Evolutionary conservation across 2,113 vertebrate species (phyloP), one percentile per base, ranked within the genome.

Genomic region (Coryphaenoides rupestris): DNA sequence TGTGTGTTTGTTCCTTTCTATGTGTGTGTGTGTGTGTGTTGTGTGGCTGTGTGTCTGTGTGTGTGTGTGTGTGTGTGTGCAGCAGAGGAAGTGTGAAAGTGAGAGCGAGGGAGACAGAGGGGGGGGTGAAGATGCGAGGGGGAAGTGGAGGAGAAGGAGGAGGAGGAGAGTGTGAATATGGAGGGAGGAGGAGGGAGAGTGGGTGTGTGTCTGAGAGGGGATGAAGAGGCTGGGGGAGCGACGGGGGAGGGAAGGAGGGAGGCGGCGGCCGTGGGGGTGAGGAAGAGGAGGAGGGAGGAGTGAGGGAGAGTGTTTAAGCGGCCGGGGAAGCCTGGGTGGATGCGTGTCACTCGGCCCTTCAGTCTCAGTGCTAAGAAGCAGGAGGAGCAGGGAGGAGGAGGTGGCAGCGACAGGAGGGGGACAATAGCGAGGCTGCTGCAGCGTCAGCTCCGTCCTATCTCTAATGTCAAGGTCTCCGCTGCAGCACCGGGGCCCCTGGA

Each of bases 391-490:
- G 33, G 33, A 22, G 54, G 54, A 23, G 54, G 54, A 15, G 69
- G 5, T 63, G 67, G 58, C 40, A 21, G 40, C 62, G 69, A 73
- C 2, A 5, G 69, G 65, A 19, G 21, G 28, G 59, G 5, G 33
- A 40, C 33, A 12, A 40, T 7, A 40, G 33, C 9, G 21, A 57
- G 56, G 65, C 53, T 75, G 66, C 65, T 84, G 83, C 83, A 79
- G 65, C 77, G 73, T 83, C 86, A 85, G 83, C 81, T 66, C 59
- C 60, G 70, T 74, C 71, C 76, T 79, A 49, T 19, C 76, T 15
- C 67, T 69, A 72, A 83, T 85, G 81, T 84, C 83, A 86, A 82
- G 72, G 83, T 85, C 80, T 83, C 77, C 33, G 60, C 70, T 61
- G 15, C 56, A 33, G 62, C 54, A 12, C 33, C 33, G 9, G 13